Conservation (phyloP, 2,797 vertebrate species). For the Syngnathus rostellatus region DNA sequence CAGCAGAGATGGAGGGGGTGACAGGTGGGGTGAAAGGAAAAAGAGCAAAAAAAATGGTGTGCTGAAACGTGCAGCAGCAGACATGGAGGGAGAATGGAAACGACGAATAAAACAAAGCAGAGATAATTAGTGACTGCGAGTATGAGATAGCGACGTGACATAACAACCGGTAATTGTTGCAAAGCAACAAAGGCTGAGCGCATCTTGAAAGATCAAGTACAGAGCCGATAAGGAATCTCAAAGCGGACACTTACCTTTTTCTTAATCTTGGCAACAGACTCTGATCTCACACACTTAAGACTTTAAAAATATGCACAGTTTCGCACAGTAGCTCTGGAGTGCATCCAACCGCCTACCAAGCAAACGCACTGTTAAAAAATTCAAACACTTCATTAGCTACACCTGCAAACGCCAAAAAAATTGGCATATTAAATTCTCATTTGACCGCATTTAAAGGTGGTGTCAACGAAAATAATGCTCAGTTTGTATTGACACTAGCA, state of each 20-base stretch:
- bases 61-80: conserved; percentile 7
- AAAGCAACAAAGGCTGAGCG: conserved; percentile 29
- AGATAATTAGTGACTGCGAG: conserved; percentile 37
- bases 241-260: conserved; percentile 17
- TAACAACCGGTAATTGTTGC: conserved; percentile 34
- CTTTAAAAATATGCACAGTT: conserved; percentile 16
- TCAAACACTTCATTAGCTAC: conserved; percentile 5
- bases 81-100: neutral
- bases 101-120: conserved; percentile 12
- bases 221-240: conserved; percentile 4
- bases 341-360: conserved; percentile 7
- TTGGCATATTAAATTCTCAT: no score
- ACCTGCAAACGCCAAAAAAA: neutral
- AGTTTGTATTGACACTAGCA: no score
- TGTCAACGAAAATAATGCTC: no score
- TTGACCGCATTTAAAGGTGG: no score
- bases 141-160: conserved; percentile 34
- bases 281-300: neutral
- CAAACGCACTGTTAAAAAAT: conserved; percentile 8
- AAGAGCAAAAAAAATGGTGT: conserved; percentile 1
- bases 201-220: conserved; percentile 31
- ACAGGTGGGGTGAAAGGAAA: conserved; percentile 1
- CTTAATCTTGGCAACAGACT: conserved; percentile 22
- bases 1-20: neutral
- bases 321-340: conserved; percentile 7